phyloP scores from a whole-genome alignment of 2,888 invertebrate species.

The Meteorus colon region DNA sequence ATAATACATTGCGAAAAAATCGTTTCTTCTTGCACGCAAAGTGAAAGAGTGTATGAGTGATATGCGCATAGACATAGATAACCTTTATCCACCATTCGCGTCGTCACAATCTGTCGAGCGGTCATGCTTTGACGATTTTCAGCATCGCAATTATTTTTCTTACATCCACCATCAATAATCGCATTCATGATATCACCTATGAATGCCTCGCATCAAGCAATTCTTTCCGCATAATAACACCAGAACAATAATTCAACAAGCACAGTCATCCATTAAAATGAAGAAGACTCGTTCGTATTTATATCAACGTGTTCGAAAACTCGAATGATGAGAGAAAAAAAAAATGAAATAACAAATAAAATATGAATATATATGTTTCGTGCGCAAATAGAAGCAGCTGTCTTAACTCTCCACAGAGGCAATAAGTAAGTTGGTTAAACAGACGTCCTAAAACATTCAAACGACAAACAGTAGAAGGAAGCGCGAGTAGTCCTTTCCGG shows the following conservation, averaged over 20 bases:
- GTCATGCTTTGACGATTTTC: slow-evolving; percentile 51
- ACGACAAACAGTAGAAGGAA: slow-evolving; percentile 69
- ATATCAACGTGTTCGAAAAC: background rate
- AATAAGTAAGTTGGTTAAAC: slow-evolving; percentile 72
- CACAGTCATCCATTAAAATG: too few relatives aligned
- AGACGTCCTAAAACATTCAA: slow-evolving; percentile 71
- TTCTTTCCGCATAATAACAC: background rate
- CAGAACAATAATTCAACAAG: too few relatives aligned
- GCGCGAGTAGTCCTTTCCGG: slow-evolving; percentile 51
- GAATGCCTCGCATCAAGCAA: background rate
- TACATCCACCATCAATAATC: slow-evolving; percentile 23
- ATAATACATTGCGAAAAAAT: too few relatives aligned
- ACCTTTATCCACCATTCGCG: slow-evolving; percentile 60
- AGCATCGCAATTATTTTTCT: slow-evolving; percentile 47
- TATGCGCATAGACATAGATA: slow-evolving; percentile 54
- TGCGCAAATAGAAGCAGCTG: slow-evolving; percentile 49
- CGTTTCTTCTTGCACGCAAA: slow-evolving; percentile 16
- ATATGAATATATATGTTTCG: slow-evolving; percentile 31
- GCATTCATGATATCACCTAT: background rate
- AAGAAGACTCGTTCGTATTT: too few relatives aligned
- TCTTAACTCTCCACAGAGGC: slow-evolving; percentile 61
- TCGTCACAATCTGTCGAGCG: slow-evolving; percentile 66
- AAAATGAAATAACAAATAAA: background rate
- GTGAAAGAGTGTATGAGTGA: background rate
- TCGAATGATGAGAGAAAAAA: background rate